These are phyloP conservation scores for Drosophila tani DNA, from an alignment of 1,140 invertebrate species.

Conservation along the genomic window DNA sequence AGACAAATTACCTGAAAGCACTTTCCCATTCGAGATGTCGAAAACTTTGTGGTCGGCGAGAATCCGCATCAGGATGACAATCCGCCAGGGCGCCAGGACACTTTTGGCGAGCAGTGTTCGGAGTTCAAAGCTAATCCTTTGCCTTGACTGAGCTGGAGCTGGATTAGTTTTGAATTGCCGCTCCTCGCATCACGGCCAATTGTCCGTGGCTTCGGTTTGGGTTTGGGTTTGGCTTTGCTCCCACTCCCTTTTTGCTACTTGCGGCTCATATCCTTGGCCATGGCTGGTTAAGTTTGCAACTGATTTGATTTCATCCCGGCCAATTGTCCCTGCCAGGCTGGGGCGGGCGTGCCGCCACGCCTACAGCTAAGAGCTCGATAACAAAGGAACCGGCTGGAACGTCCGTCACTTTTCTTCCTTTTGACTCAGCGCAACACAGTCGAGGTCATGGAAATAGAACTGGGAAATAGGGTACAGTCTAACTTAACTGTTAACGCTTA, in stretches of 20 bases:
- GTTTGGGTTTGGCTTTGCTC: background rate
- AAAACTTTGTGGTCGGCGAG: conserved; percentile 8
- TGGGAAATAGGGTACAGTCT: background rate
- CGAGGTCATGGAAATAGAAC: background rate
- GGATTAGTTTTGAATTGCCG: conserved; percentile 50
- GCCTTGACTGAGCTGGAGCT: conserved; percentile 10
- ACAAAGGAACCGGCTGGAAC: conserved; percentile 30
- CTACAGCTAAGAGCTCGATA: conserved; percentile 43
- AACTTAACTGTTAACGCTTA: too few relatives aligned
- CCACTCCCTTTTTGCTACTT: background rate
- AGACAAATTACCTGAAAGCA: conserved; percentile 46
- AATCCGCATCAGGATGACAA: background rate
- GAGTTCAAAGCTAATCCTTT: conserved; percentile 28
- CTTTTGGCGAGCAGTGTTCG: background rate
- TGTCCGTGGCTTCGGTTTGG: conserved; percentile 25
- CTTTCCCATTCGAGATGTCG: background rate
- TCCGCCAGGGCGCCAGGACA: background rate
- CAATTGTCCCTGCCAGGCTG: conserved; percentile 31
- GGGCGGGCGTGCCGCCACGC: conserved; percentile 31
- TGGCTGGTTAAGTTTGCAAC: conserved; percentile 50
- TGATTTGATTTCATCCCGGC: conserved; percentile 55
- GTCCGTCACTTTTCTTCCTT: background rate
- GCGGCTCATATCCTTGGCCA: conserved; percentile 35
- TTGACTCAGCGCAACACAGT: conserved; percentile 1
- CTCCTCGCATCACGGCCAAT: conserved; percentile 43